phyloP scores from a whole-genome alignment of 2,797 vertebrate species.

The Apogon hyalosoma region DNA sequence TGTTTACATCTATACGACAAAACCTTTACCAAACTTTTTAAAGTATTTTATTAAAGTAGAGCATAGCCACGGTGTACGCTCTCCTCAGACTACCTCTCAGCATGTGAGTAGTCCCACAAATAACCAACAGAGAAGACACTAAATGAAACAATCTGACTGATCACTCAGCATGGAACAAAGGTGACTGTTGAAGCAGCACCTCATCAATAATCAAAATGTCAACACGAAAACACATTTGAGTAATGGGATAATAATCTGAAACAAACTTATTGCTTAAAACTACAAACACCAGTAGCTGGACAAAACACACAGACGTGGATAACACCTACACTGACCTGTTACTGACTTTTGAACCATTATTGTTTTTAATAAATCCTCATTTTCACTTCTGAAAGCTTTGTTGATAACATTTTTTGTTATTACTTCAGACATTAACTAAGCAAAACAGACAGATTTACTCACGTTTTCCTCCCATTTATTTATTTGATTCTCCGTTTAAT shows the following conservation, averaged over 20 bases:
- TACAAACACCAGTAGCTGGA: constrained; percentile 16
- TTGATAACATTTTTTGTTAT: background rate
- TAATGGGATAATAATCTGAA: background rate
- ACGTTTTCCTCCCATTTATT: background rate
- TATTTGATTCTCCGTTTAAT: background rate
- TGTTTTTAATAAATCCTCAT: background rate
- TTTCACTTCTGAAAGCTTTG: too few species aligned
- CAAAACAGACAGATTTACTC: background rate
- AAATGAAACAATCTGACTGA: constrained; percentile 9
- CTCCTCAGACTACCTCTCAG: constrained; percentile 12
- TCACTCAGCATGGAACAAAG: too few species aligned
- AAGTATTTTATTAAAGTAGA: background rate
- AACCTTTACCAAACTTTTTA: background rate
- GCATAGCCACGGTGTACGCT: background rate
- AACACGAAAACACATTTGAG: constrained; percentile 5
- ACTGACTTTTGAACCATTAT: background rate
- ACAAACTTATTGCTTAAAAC: constrained; percentile 9
- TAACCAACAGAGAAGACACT: constrained; percentile 17
- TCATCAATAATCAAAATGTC: background rate
- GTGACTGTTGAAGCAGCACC: constrained; percentile 4
- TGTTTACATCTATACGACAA: background rate
- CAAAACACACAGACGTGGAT: background rate
- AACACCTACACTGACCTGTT: background rate
- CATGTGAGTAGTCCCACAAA: constrained; percentile 3
- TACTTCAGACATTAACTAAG: background rate